Conservation (phyloP, 2,797 vertebrate species). For the Podargus strigoides region DNA sequence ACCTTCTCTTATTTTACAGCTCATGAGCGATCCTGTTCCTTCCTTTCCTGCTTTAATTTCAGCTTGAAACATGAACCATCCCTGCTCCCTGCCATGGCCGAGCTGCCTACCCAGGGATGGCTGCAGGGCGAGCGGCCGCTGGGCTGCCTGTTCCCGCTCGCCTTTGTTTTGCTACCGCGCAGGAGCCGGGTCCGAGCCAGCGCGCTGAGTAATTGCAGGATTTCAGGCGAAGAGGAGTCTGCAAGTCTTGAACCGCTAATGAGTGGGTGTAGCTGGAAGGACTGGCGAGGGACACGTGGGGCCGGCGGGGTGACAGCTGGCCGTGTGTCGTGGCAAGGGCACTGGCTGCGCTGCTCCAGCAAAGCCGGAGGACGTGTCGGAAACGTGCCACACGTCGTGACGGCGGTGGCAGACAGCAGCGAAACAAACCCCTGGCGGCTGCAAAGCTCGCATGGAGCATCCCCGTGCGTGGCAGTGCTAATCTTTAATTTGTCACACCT, state of each 20-base stretch:
- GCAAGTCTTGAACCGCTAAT: conserved; percentile 56
- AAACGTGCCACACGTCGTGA: neutral
- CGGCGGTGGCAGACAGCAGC: neutral
- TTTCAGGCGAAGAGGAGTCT: conserved; percentile 20
- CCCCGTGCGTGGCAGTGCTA: neutral
- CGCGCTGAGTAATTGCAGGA: conserved; percentile 57
- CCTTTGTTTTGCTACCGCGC: neutral
- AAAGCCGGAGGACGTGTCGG: neutral
- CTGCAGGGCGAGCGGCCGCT: neutral
- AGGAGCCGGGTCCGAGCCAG: conserved; percentile 45
- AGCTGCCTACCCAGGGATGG: neutral
- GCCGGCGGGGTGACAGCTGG: neutral
- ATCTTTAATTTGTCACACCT: conserved; percentile 61
- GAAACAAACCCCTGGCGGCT: neutral
- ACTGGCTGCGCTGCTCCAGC: neutral
- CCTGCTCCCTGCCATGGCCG: neutral
- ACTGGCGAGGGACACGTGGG: neutral
- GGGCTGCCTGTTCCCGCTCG: conserved; percentile 6
- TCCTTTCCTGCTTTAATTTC: conserved; percentile 8
- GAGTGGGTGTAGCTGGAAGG: conserved; percentile 61
- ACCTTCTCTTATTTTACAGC: neutral
- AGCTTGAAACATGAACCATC: neutral
- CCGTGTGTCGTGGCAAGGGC: neutral
- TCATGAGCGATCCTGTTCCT: neutral
- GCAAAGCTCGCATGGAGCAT: neutral